Evolutionary conservation across 2,113 vertebrate species (phyloP).

Genomic region (Bungarus multicinctus): DNA sequence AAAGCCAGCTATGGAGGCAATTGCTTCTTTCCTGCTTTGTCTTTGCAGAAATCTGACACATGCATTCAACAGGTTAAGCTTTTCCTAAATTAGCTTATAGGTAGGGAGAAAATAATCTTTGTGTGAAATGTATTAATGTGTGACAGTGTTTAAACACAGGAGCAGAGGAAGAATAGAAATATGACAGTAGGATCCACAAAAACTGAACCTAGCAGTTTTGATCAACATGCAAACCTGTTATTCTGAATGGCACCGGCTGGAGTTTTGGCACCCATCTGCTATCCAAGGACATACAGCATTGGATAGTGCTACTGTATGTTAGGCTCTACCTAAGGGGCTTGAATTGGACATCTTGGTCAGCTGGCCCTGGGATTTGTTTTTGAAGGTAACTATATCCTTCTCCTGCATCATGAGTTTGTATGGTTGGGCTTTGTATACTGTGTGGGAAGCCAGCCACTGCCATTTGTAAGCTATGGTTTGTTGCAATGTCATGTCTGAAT

Average conservation of each 20-base stretch:
- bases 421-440: background rate
- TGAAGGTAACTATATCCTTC: background rate
- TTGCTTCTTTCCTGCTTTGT: background rate
- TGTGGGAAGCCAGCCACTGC: background rate
- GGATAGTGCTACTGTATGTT: too few species aligned
- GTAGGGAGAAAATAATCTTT: background rate
- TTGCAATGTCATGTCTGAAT: background rate
- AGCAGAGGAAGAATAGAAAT: background rate
- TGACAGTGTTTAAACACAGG: background rate
- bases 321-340: background rate
- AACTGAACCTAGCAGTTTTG: background rate
- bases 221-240: background rate
- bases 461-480: background rate
- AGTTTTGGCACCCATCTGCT: too few species aligned
- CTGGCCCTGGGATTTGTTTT: rapidly evolving
- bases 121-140: background rate
- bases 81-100: background rate
- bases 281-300: background rate
- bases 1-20: background rate
- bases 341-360: background rate
- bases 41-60: background rate
- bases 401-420: background rate
- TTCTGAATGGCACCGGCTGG: background rate
- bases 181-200: background rate
- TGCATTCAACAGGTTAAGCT: background rate